phyloP scores from a whole-genome alignment of 2,888 invertebrate genomes.

The Parnassius glacialis region DNA sequence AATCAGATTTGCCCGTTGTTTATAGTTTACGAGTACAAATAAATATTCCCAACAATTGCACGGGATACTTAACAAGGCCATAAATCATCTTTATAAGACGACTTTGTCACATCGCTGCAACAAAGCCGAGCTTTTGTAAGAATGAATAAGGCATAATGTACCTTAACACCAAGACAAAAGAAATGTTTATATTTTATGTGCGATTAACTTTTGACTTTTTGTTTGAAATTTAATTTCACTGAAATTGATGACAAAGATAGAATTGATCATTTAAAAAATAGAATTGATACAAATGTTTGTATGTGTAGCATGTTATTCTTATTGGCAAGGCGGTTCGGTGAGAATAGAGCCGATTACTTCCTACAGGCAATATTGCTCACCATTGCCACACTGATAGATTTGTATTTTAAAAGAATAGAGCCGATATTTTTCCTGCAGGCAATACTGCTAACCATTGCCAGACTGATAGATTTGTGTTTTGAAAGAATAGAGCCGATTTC shows the following conservation, averaged over 20 bases:
- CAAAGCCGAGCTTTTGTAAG: constrained; percentile 46
- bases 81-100: constrained; percentile 79
- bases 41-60: constrained; percentile 79
- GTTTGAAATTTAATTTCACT: constrained; percentile 32
- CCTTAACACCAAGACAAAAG: constrained; percentile 41
- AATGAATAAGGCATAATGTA: constrained; percentile 47
- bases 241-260: constrained; percentile 36
- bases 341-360: no score
- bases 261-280: constrained; percentile 28
- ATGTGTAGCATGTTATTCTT: no score
- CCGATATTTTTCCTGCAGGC: no score
- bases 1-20: constrained; percentile 78
- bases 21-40: constrained; percentile 77
- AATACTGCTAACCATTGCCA: no score
- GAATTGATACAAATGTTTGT: constrained; percentile 4
- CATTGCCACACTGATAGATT: no score
- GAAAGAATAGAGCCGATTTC: no score
- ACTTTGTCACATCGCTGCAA: constrained; percentile 75
- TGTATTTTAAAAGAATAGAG: no score
- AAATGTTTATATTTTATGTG: constrained; percentile 27
- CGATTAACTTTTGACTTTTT: constrained; percentile 28
- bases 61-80: constrained; percentile 75
- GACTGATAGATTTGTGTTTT: no score
- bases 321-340: no score
- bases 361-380: no score